phyloP scores from a whole-genome alignment of 2,888 invertebrate species.

The Lasioglossum oenotherae region DNA sequence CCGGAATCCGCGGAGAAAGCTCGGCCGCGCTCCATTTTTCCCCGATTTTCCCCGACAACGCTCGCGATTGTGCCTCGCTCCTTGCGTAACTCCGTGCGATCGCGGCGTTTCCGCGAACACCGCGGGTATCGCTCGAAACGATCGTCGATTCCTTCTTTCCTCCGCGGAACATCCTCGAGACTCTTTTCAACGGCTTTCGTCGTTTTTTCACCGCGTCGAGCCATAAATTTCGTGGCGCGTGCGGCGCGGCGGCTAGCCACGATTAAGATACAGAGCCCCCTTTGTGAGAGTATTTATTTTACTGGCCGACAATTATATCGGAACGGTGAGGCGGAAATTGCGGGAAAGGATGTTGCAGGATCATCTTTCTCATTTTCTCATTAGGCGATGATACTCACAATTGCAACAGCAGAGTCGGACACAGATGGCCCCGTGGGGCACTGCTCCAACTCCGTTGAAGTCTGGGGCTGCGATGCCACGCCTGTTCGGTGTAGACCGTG shows the following conservation, averaged over 20 bases:
- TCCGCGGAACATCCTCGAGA: neutral
- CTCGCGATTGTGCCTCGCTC: neutral
- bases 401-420: neutral
- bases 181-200: neutral
- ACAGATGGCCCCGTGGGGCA: neutral
- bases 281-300: conserved; percentile 82
- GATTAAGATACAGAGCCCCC: conserved; percentile 74
- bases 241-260: conserved; percentile 57
- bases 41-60: conserved; percentile 13
- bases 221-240: conserved; percentile 60
- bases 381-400: neutral
- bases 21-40: conserved; percentile 11
- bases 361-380: neutral
- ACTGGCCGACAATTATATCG: conserved; percentile 82
- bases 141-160: neutral
- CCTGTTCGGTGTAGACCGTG: neutral
- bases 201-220: conserved; percentile 1
- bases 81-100: conserved; percentile 2
- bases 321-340: conserved; percentile 72
- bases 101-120: neutral
- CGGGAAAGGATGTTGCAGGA: conserved; percentile 22
- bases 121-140: neutral
- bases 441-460: neutral
- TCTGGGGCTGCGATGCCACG: neutral
- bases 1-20: conserved; percentile 36